Percentiles rank a stretch among this genome's conserved stretches.
These are phyloP conservation scores for Podilymbus podiceps DNA, from an alignment of 2,113 vertebrate species.

Conservation along the genomic window DNA sequence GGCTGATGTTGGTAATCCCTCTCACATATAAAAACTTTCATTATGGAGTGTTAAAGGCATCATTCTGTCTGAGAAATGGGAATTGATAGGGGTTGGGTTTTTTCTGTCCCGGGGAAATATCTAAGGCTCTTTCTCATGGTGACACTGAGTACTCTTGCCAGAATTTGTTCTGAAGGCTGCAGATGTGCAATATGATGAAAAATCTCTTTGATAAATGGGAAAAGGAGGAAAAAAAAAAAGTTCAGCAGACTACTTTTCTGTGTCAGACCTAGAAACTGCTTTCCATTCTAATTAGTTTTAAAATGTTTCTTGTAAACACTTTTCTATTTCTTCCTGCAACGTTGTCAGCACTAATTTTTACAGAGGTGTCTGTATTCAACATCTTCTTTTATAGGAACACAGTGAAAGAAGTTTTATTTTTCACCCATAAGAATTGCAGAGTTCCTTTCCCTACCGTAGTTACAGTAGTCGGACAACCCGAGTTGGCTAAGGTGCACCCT, in stretches of 20 bases:
- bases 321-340: background rate
- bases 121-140: background rate
- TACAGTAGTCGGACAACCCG: background rate
- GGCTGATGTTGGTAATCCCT: slow-evolving; percentile 54
- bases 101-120: slow-evolving; percentile 28
- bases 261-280: slow-evolving; percentile 1
- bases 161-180: slow-evolving; percentile 55
- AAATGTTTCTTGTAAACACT: slow-evolving; percentile 4
- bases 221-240: background rate
- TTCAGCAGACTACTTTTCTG: background rate
- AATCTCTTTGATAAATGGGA: slow-evolving; percentile 62
- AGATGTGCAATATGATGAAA: slow-evolving; percentile 60
- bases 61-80: slow-evolving; percentile 57
- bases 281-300: slow-evolving; percentile 30
- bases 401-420: background rate
- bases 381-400: background rate
- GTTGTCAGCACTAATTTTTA: slow-evolving; percentile 5
- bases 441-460: background rate
- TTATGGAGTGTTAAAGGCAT: slow-evolving; percentile 62
- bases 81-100: slow-evolving; percentile 52
- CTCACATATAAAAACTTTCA: slow-evolving; percentile 68
- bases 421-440: background rate
- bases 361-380: background rate
- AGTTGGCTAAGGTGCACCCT: background rate
- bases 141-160: background rate